Evolutionary conservation across 2,113 vertebrate species (phyloP), one percentile per base, ranked within the genome.

Genomic region (Melanocharis versteri): DNA sequence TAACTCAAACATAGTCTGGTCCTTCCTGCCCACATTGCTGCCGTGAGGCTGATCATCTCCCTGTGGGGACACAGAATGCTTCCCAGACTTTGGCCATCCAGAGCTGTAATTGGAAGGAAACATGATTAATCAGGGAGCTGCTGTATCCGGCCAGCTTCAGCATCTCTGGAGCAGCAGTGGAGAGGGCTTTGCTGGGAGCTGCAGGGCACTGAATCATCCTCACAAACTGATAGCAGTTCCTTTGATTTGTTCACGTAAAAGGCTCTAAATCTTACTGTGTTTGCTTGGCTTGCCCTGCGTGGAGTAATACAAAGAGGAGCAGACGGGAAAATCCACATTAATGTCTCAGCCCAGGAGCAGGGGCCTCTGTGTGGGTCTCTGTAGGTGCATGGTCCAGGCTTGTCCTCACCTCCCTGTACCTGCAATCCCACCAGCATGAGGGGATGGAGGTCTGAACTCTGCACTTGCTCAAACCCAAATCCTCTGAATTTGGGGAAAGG

Each of bases 31-130:
- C 22, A 10, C 0, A 0, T 15, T n/a, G 35, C 50, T 82, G 17
- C 50, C 6, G 1, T 14, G 50, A 31, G 57, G 47, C 37, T 44
- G 35, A 7, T 2, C 16, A 4, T 26, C n/a, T 78, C 53, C 65
- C 70, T n/a, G 11, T 24, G 65, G 44, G 33, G 53, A 68, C 61
- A 56, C 18, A 11, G 71, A 87, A 72, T 7, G 4, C 35, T 88
- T 83, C 56, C 82, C 27, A 8, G 79, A 35, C 56, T 83, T 78
- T 48, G 51, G 31, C 72, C 58, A 51, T 78, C 35, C 53, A 81
- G 88, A 93, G 44, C 76, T 3, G 0, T 91, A 90, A 96, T 85
- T 90, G 51, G 61, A 83, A 86, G n/a, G 40, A 92, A 95, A 96
- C 57, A 18, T 1, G 9, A 96, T 95, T 90, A 95, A 77, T 66